phyloP scores from a whole-genome alignment of 2,113 vertebrate genomes.

The Piaya cayana region DNA sequence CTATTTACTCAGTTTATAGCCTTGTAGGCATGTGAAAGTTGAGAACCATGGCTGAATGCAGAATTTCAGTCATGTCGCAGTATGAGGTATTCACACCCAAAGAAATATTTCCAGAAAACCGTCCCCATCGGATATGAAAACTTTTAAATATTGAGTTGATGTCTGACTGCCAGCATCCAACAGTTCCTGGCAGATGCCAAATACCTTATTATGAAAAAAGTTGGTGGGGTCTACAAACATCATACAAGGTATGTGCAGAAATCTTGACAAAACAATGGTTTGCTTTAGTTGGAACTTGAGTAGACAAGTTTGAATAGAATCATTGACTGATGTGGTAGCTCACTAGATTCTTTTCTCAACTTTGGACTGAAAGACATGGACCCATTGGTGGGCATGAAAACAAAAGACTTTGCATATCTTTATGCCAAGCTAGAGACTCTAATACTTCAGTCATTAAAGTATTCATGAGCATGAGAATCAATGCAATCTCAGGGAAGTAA shows the following conservation, averaged over 20 bases:
- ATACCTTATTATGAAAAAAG: background rate
- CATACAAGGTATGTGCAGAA: rapidly evolving
- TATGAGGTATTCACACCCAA: background rate
- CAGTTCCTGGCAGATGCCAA: background rate
- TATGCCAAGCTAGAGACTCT: background rate
- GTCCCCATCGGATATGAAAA: background rate
- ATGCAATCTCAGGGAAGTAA: background rate
- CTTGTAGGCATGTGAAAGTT: background rate
- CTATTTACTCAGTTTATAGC: background rate
- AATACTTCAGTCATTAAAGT: background rate
- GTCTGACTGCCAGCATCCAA: background rate
- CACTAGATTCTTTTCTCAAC: background rate
- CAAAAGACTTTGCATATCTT: background rate
- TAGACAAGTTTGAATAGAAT: background rate
- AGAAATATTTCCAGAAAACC: background rate
- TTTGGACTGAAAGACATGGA: background rate
- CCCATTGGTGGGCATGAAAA: background rate
- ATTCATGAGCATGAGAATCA: no score
- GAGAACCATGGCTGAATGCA: background rate
- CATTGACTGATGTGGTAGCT: background rate
- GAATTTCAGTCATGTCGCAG: background rate
- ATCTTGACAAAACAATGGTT: background rate
- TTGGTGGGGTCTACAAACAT: background rate
- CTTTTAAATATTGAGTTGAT: background rate
- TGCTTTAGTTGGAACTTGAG: background rate